These are phyloP conservation scores for Diplosoma virens DNA, from an alignment of 23 tunicate genomes.

Conservation along the genomic window DNA sequence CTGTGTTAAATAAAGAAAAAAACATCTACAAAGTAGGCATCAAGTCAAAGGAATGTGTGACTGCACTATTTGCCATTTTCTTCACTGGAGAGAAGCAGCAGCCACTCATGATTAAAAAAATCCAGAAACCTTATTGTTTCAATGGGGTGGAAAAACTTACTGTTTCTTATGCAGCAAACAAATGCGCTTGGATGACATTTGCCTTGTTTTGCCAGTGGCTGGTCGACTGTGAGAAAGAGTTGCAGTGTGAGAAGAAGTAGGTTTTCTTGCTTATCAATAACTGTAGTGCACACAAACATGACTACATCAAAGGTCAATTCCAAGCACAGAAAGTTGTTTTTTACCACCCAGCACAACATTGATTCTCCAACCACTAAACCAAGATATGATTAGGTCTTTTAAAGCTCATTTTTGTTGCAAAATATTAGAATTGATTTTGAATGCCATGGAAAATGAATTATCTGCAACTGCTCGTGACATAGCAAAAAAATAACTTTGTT, in stretches of 20 bases:
- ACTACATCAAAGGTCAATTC: neutral
- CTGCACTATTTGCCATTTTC: too few relatives aligned
- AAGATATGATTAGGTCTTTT: neutral
- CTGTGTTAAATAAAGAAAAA: too few relatives aligned
- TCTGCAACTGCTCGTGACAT: neutral
- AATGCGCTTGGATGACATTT: neutral
- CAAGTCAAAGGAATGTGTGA: too few relatives aligned
- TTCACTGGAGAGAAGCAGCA: too few relatives aligned
- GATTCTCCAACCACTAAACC: neutral
- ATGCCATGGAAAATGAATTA: neutral
- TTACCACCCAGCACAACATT: neutral
- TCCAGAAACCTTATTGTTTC: neutral
- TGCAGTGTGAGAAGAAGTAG: neutral
- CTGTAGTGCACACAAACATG: neutral
- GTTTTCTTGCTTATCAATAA: neutral
- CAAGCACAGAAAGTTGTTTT: neutral
- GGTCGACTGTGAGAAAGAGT: neutral
- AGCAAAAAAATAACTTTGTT: neutral
- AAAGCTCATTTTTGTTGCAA: neutral
- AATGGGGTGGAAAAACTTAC: neutral
- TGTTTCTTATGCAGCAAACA: neutral
- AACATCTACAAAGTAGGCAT: too few relatives aligned
- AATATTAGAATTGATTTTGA: neutral
- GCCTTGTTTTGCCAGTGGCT: neutral
- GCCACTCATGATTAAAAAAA: too few relatives aligned